Base-by-base conservation (phyloP, 2,113 vertebrate genomes). In the Prolemur simus region DNA sequence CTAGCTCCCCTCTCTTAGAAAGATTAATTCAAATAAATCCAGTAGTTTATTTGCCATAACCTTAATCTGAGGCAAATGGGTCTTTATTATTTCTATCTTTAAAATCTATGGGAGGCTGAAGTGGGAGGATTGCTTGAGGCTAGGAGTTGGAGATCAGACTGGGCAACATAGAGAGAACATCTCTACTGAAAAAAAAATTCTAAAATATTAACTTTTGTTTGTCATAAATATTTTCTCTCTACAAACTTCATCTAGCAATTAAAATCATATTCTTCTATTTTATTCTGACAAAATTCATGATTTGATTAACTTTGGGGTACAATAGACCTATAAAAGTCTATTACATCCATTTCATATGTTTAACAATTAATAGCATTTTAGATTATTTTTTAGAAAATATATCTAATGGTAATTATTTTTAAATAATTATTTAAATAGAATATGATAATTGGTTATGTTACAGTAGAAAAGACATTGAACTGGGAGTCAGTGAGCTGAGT, bases 201-300 rank as follows among this genome's bases (percentile, higher is more conserved):
- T 63, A 84, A 87, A 89, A 86, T 74, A 86, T 64, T 83, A 74
- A 64, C 69, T 87, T 89, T 69, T 52, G 74, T 66, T 91, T 85
- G 25, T 83, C 49, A 88, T 45, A 91, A 91, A 69, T 68, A 45
- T 52, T 92, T 95, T 17, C 23, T 87, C 32, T 81, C 66, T 89
- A 73, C 1, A 97, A 76, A 84, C 64, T 63, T 96, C 20, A 77
- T 87, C 56, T 84, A 39, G 8, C 10, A 80, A 84, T 89, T 93
- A 92, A 91, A 95, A 84, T 92, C 13, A 81, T 56, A 87, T 64
- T 68, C 74, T 92, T 96, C 66, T 23, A 90, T 96, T 89, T 92
- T 92, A 69, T 45, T 92, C 49, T 91, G 74, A 94, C 47, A 82
- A 90, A 88, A 90, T 54, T 9, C 54, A 56, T 89, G 34, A 84